Conservation (phyloP, 2,113 vertebrate genomes). For the Saguinus midas region DNA sequence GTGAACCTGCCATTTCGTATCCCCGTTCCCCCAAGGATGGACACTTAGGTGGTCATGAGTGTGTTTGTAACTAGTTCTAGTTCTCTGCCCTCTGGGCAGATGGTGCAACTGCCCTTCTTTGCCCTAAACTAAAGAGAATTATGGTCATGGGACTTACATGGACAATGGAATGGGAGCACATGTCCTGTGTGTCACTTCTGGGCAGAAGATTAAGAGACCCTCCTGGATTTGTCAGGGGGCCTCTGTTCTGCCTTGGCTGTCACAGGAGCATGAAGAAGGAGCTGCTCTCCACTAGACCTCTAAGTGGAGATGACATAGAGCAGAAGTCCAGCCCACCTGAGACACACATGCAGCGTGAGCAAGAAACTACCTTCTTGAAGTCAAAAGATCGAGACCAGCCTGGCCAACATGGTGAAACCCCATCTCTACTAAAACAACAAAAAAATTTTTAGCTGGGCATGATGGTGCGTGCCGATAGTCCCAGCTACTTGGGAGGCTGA, state of each 20-base stretch:
- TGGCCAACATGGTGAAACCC: too few relatives aligned
- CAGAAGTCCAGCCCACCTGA: neutral
- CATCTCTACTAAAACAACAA: too few relatives aligned
- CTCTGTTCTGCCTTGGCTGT: neutral
- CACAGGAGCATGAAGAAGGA: neutral
- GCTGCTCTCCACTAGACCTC: neutral
- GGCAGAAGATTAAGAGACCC: neutral
- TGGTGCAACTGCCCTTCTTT: neutral
- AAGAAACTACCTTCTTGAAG: neutral
- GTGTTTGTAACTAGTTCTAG: neutral
- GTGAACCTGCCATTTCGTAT: neutral
- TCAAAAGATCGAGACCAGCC: too few relatives aligned
- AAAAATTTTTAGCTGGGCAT: too few relatives aligned
- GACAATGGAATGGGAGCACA: neutral
- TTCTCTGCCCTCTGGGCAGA: neutral
- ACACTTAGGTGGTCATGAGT: neutral
- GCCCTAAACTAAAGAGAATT: neutral
- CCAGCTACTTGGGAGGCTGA: too few relatives aligned
- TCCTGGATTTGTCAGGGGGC: neutral
- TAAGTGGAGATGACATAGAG: fast-evolving
- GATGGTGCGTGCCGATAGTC: too few relatives aligned
- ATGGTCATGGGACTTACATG: neutral
- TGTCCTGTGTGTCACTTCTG: neutral
- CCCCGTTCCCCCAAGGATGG: neutral
- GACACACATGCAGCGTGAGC: fast-evolving